A percentile compares a stretch with the other conserved stretches of the same genome.
phyloP scores from a whole-genome alignment of 1,140 invertebrate genomes.

The Andricus grossulariae region DNA sequence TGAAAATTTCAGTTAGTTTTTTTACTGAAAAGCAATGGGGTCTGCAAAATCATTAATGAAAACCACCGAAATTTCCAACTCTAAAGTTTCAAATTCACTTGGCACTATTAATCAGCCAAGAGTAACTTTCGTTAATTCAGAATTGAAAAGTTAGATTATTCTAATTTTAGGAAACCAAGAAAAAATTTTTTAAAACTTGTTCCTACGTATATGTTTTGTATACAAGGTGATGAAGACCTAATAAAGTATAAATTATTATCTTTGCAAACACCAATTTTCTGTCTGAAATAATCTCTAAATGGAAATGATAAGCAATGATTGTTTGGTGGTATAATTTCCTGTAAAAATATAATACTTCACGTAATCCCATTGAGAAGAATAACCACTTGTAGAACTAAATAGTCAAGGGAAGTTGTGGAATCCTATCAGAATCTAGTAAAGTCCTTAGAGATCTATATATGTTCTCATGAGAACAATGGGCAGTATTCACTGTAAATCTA shows the following conservation, averaged over 20 bases:
- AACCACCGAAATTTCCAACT: constrained; percentile 9
- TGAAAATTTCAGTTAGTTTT: constrained; percentile 16
- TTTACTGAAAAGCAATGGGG: constrained; percentile 16
- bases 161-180: background rate
- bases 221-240: too few species aligned
- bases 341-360: background rate
- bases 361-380: background rate
- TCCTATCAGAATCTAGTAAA: background rate
- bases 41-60: constrained; percentile 7
- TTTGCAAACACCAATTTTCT: background rate
- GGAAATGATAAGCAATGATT: background rate
- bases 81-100: background rate
- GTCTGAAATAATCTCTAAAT: background rate
- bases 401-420: background rate
- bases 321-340: background rate
- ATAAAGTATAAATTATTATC: too few species aligned
- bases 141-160: background rate
- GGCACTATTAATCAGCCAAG: background rate
- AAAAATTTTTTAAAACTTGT: background rate
- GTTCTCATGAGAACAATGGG: background rate
- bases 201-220: too few species aligned
- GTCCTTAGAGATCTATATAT: background rate
- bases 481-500: background rate
- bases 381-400: background rate
- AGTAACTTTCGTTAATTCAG: background rate